A percentile compares a stretch with the other conserved stretches of the same genome.
Evolutionary conservation across 35 echinoderm and acorn worm genomes (phyloP).

Genomic region (Apostichopus californicus): DNA sequence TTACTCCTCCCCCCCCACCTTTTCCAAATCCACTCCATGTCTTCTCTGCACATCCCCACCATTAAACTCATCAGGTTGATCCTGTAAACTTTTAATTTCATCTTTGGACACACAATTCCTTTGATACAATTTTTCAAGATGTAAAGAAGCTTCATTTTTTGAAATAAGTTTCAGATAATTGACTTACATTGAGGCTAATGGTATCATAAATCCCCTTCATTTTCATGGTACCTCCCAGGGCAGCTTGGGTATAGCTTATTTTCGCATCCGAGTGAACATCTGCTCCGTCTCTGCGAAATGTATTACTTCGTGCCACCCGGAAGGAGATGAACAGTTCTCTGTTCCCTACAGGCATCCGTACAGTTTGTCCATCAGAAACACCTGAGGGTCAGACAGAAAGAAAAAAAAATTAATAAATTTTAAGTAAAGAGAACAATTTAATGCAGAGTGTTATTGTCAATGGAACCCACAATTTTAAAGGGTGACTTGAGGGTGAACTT

Average conservation of each 20-base stretch:
- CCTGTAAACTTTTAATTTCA: no score
- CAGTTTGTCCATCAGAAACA: constrained; percentile 96
- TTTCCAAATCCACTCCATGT: no score
- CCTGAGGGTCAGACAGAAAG: constrained; percentile 89
- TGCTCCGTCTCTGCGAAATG: constrained; percentile 85
- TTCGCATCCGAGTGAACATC: constrained; percentile 94
- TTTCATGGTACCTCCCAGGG: constrained; percentile 84
- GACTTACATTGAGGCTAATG: constrained; percentile 87
- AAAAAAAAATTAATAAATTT: background rate
- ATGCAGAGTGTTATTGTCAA: no score
- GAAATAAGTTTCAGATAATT: background rate
- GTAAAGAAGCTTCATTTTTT: no score
- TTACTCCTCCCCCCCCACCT: no score
- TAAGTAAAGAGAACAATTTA: no score
- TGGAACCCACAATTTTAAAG: no score
- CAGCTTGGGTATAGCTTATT: constrained; percentile 89
- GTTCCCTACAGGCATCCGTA: constrained; percentile 91
- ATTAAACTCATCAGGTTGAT: no score
- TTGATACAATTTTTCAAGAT: no score
- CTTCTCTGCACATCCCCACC: no score
- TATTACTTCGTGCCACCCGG: constrained; percentile 71
- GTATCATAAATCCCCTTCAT: constrained; percentile 96
- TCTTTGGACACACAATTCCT: no score
- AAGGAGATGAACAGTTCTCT: constrained; percentile 93
- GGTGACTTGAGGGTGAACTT: no score